Evolutionary conservation across 2,797 vertebrate species (phyloP).

Genomic region (Threskiornis aethiopicus): DNA sequence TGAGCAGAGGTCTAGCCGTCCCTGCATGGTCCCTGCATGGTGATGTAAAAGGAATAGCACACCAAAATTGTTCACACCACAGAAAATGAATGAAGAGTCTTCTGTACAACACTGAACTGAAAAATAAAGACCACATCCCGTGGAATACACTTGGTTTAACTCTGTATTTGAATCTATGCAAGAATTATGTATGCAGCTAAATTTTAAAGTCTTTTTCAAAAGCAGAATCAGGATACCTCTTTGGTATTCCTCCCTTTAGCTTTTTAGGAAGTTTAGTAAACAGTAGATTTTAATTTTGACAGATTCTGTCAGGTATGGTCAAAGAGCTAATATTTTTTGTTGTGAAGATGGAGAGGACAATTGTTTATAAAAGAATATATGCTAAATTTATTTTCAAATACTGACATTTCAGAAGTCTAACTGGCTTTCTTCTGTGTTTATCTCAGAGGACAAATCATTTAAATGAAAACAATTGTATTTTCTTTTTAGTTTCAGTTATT

Average conservation of each 20-base stretch:
- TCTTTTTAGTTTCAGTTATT: neutral
- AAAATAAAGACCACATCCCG: neutral
- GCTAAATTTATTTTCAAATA: neutral
- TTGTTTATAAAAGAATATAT: neutral
- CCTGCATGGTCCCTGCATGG: neutral
- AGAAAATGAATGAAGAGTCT: neutral
- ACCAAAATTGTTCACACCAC: neutral
- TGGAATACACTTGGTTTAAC: neutral
- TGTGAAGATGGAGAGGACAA: neutral
- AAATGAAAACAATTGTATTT: neutral
- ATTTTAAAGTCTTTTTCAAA: neutral
- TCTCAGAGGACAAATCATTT: neutral
- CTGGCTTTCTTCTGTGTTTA: neutral
- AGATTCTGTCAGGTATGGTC: neutral
- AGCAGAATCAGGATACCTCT: neutral
- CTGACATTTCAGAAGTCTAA: neutral
- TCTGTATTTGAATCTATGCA: neutral
- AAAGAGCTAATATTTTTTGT: neutral
- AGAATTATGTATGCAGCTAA: neutral
- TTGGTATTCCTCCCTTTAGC: neutral
- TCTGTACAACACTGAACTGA: neutral
- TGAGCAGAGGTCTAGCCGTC: neutral
- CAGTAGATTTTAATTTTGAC: neutral
- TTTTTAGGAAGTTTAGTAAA: neutral
- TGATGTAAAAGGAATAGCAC: neutral